Evolutionary conservation across 2,888 invertebrate species (phyloP).

Genomic region (Amaurobius ferox): DNA sequence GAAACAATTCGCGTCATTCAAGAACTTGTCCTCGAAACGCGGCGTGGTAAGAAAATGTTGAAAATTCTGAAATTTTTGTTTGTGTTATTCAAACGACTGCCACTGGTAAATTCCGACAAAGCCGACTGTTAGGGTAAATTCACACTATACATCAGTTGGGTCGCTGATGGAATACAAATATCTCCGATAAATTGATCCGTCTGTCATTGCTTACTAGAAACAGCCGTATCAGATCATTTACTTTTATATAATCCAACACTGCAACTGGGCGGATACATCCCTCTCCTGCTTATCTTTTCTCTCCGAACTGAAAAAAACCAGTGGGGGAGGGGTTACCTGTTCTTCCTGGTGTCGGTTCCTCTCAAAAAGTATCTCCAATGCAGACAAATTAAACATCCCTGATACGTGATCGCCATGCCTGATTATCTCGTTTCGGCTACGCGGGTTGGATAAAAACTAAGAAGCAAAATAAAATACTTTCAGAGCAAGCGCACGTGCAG

Average conservation of each 20-base stretch:
- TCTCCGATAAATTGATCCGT: background rate
- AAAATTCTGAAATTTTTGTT: no score
- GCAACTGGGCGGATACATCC: background rate
- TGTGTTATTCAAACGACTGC: no score
- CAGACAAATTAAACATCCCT: background rate
- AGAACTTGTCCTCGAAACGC: no score
- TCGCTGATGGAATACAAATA: no score
- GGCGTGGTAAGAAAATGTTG: no score
- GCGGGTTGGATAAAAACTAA: no score
- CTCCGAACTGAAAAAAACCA: background rate
- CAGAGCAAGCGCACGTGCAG: background rate
- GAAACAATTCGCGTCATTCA: no score
- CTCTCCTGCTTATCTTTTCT: background rate
- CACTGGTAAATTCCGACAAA: no score
- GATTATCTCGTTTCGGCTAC: no score
- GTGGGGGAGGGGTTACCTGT: background rate
- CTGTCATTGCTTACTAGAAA: background rate
- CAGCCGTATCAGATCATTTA: background rate
- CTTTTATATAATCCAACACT: conserved; percentile 1
- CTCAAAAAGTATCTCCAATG: background rate
- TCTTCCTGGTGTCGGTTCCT: conserved; percentile 1
- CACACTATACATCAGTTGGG: no score
- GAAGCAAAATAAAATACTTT: background rate
- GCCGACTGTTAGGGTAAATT: no score
- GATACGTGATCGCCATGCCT: background rate